Conservation (phyloP, 2,888 invertebrate species). For the Aplocera efformata region DNA sequence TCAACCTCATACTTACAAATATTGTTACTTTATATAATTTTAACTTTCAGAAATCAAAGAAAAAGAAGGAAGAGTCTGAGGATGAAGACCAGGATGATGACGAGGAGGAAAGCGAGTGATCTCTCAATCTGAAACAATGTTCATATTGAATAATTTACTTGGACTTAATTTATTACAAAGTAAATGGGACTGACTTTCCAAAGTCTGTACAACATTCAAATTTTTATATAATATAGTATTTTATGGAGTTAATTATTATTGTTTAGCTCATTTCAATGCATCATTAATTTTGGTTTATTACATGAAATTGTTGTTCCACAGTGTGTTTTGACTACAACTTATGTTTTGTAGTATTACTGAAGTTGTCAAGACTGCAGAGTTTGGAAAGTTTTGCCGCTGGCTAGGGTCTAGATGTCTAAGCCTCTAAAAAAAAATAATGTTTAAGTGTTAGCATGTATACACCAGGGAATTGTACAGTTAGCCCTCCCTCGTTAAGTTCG, state of each 20-base stretch:
- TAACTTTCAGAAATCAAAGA: conserved; percentile 64
- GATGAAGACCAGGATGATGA: conserved; percentile 83
- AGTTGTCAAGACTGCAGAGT: conserved; percentile 62
- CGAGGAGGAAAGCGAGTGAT: conserved; percentile 84
- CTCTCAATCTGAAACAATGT: conserved; percentile 69
- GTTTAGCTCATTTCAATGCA: conserved; percentile 39
- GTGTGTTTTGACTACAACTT: conserved; percentile 48
- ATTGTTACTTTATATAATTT: too few relatives aligned
- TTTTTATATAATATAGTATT: conserved; percentile 32
- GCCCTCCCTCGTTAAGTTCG: conserved; percentile 80
- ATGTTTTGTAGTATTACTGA: conserved; percentile 52
- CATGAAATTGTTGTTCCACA: conserved; percentile 58
- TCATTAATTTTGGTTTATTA: conserved; percentile 47
- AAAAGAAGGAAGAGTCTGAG: conserved; percentile 83
- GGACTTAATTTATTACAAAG: conserved; percentile 80
- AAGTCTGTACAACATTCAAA: conserved; percentile 60
- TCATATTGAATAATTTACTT: conserved; percentile 80
- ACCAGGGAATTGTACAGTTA: conserved; percentile 80
- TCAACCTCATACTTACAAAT: too few relatives aligned
- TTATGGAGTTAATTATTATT: conserved; percentile 28
- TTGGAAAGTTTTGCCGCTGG: conserved; percentile 76
- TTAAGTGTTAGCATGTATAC: conserved; percentile 79
- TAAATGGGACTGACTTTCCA: conserved; percentile 77
- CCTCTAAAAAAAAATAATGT: conserved; percentile 75
- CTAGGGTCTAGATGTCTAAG: conserved; percentile 74